Conservation (phyloP, 2,888 invertebrate genomes). For the Glyphotaelius pellucidus region DNA sequence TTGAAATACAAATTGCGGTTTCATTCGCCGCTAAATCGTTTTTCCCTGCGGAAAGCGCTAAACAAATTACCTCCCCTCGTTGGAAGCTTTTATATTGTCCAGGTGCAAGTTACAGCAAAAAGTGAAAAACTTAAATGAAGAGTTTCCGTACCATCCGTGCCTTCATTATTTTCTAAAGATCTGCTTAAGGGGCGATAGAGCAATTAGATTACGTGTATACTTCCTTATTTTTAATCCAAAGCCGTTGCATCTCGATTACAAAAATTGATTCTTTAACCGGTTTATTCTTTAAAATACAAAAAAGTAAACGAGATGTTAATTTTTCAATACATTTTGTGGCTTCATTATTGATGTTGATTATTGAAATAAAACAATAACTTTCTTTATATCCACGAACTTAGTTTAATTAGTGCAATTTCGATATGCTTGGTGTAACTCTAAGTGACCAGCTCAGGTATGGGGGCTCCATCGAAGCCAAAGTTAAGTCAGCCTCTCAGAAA, state of each 20-base stretch:
- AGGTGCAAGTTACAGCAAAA: constrained; percentile 42
- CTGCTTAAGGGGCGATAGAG: background rate
- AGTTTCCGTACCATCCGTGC: background rate
- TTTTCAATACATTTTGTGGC: too few species aligned
- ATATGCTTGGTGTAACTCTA: too few species aligned
- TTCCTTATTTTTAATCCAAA: background rate
- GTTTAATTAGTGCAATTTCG: too few species aligned
- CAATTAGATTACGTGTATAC: background rate
- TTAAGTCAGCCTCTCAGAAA: too few species aligned
- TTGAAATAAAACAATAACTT: too few species aligned
- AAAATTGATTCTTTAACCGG: background rate
- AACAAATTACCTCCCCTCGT: constrained; percentile 28
- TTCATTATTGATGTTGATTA: too few species aligned
- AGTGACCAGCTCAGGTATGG: too few species aligned
- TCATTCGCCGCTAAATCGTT: constrained; percentile 32
- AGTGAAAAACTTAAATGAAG: constrained; percentile 25
- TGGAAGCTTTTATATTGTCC: constrained; percentile 20
- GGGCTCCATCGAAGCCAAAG: too few species aligned
- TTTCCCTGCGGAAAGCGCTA: constrained; percentile 9
- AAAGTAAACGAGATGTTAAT: too few species aligned
- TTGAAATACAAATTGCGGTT: constrained; percentile 29
- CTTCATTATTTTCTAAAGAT: constrained; percentile 7
- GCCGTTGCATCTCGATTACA: background rate
- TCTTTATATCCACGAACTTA: too few species aligned
- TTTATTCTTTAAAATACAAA: too few species aligned